Percentiles rank a stretch among this genome's conserved stretches.
Evolutionary conservation across 2,797 vertebrate genomes (phyloP).

Genomic region (Peromyscus melanophrys): DNA sequence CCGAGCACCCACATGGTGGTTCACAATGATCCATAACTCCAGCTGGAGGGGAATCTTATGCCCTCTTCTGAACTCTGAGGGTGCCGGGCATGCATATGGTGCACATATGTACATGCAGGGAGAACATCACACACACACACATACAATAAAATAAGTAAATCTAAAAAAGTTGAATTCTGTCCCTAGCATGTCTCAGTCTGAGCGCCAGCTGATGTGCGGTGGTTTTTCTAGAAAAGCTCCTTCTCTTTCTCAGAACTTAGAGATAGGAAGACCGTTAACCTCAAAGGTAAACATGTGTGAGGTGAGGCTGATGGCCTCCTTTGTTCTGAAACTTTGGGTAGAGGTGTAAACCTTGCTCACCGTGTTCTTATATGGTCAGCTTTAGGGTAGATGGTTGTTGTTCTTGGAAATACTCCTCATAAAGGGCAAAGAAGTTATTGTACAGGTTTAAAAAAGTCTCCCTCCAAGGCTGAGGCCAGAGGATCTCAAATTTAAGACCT

Average conservation of each 20-base stretch:
- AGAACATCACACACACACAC: background rate
- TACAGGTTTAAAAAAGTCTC: background rate
- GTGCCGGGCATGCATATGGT: background rate
- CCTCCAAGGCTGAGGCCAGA: background rate
- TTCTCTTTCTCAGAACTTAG: background rate
- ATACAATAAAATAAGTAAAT: background rate
- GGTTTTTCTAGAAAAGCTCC: background rate
- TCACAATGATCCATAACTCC: background rate
- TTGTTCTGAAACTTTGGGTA: background rate
- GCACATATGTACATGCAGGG: background rate
- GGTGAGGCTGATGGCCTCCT: background rate
- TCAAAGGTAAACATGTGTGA: background rate
- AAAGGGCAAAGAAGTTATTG: slow-evolving; percentile 7
- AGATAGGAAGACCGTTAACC: background rate
- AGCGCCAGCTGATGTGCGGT: background rate
- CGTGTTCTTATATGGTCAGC: background rate
- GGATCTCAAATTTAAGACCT: background rate
- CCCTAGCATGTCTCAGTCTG: background rate
- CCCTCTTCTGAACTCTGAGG: background rate
- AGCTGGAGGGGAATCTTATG: background rate
- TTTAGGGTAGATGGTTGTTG: background rate
- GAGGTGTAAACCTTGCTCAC: background rate
- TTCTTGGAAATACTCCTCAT: background rate
- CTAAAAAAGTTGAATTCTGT: background rate
- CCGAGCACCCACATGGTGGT: background rate